Conservation (phyloP, 2,113 vertebrate genomes). For the Sphyrna mokarran region DNA sequence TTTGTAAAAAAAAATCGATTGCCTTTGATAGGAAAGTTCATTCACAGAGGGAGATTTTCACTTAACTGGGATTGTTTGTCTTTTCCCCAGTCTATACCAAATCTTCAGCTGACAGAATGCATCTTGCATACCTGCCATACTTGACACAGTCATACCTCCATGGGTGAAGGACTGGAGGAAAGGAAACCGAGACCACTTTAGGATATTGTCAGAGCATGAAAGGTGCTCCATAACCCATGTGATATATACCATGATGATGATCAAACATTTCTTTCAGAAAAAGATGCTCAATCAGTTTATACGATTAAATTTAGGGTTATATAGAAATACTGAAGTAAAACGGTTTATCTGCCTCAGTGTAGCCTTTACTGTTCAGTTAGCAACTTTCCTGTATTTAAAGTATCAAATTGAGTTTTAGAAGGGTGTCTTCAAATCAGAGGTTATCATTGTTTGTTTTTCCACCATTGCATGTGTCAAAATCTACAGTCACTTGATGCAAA, state of each 20-base stretch:
- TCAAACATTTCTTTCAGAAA: neutral
- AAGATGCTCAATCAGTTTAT: neutral
- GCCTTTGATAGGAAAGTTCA: neutral
- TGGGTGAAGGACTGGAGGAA: neutral
- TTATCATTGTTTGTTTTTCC: neutral
- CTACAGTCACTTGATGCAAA: neutral
- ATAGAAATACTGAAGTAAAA: neutral
- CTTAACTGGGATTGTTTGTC: neutral
- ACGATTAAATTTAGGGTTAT: neutral
- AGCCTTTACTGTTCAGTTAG: neutral
- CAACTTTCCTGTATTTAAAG: neutral
- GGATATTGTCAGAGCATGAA: neutral
- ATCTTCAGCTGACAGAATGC: neutral
- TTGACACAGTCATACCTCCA: neutral
- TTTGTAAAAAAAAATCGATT: neutral
- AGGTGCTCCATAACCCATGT: neutral
- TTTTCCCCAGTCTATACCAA: neutral
- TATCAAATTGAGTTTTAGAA: neutral
- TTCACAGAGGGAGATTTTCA: neutral
- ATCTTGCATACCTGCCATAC: neutral
- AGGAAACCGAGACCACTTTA: neutral
- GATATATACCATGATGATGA: neutral
- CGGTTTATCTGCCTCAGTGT: neutral
- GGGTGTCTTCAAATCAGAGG: neutral
- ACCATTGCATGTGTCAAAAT: neutral